Conservation (phyloP, 2,113 vertebrate genomes). For the Nerophis lumbriciformis region DNA sequence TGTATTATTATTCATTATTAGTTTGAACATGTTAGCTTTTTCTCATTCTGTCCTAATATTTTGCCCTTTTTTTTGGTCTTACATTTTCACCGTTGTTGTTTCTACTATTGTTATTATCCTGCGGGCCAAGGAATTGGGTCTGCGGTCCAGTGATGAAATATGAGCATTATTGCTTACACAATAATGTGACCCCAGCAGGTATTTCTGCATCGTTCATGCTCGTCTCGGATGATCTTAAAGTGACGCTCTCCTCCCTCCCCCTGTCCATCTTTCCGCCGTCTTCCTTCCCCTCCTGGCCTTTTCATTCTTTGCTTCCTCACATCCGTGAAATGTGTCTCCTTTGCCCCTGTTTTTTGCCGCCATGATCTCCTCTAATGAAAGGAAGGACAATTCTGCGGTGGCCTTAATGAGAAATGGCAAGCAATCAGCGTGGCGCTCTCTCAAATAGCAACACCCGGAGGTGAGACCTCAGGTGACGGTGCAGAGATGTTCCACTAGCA, state of each 20-base stretch:
- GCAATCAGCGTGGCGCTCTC: constrained; percentile 45
- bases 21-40: no score
- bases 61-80: no score
- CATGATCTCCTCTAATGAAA: constrained; percentile 61
- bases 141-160: constrained; percentile 45
- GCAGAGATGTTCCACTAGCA: constrained; percentile 63
- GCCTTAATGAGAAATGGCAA: constrained; percentile 68
- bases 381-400: constrained; percentile 55
- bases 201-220: constrained; percentile 52
- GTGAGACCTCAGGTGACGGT: constrained; percentile 58
- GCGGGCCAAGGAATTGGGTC: no score
- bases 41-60: no score
- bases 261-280: constrained; percentile 18
- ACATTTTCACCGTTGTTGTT: no score
- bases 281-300: not conserved
- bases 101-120: no score
- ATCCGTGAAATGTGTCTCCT: not conserved
- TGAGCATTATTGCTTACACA: constrained; percentile 56
- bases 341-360: constrained; percentile 29
- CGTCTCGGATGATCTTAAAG: constrained; percentile 63
- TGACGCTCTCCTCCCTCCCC: constrained; percentile 36
- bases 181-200: constrained; percentile 55
- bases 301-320: constrained; percentile 7
- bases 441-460: constrained; percentile 62
- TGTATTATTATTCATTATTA: no score